Conservation (phyloP, 2,113 vertebrate genomes). For the Crotophaga sulcirostris region DNA sequence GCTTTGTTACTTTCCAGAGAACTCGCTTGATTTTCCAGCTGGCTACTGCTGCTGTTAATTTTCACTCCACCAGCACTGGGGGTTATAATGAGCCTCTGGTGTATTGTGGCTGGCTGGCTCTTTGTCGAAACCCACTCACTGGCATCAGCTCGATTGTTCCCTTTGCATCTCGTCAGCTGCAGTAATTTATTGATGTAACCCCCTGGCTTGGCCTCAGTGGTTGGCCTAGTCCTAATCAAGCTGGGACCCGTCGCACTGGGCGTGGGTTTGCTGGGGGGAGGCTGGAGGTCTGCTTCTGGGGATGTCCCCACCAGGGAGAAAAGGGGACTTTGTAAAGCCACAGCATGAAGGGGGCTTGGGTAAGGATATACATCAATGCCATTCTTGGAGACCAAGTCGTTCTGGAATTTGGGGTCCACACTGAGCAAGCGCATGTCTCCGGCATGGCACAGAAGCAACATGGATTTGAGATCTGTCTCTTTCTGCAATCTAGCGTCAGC, state of each 20-base stretch:
- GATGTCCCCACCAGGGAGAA: conserved; percentile 75
- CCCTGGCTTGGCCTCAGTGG: conserved; percentile 61
- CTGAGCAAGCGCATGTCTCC: conserved; percentile 36
- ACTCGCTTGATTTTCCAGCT: conserved; percentile 22
- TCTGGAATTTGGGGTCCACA: conserved; percentile 85
- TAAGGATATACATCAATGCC: conserved; percentile 89
- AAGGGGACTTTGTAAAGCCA: conserved; percentile 93
- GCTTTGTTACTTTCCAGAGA: conserved; percentile 12
- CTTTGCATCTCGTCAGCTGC: conserved; percentile 74
- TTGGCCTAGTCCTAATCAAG: conserved; percentile 12
- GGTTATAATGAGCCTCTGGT: conserved; percentile 45
- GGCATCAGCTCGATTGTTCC: conserved; percentile 23
- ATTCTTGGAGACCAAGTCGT: conserved; percentile 82
- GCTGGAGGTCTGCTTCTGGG: background rate
- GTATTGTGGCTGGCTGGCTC: background rate
- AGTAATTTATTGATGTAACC: conserved; percentile 86
- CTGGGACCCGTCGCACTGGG: background rate
- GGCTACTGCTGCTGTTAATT: conserved; percentile 23
- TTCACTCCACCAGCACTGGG: conserved; percentile 20
- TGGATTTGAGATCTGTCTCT: conserved; percentile 55
- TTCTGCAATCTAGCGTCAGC: conserved; percentile 65
- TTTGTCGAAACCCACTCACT: conserved; percentile 15
- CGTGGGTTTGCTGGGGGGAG: background rate
- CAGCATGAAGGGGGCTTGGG: conserved; percentile 93
- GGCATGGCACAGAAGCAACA: conserved; percentile 10